Base-by-base conservation (phyloP, 2,888 invertebrate species). In the Tryphoninae sp. region DNA sequence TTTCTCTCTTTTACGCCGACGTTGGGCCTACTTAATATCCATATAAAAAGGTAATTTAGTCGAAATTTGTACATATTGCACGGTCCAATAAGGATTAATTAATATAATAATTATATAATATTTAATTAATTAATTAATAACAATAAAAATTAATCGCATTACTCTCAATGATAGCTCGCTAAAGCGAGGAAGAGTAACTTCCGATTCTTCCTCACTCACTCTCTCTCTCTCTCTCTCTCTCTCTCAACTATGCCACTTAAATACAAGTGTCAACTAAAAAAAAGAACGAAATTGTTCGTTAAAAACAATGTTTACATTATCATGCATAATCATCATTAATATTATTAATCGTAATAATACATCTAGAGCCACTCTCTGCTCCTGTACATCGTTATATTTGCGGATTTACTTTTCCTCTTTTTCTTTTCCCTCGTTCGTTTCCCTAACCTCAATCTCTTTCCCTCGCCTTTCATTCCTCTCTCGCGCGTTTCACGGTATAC, bases 21-120 rank as follows among this genome's bases (percentile, higher is more conserved):
- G 79, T 79, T 83, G 85, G 83, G 84, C 82, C 86, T 84, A 81
- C 83, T 80, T 84, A 87, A 86, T 86, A 87, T 87, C 86, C 85
- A 87, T 88, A 86, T 88, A 88, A 88, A 88, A 86, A 84, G 86
- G 87, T 88, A 87, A 88, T 88, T 88, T 88, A 87, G 86, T 88
- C 83, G 86, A 87, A 86, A 87, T 90, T 90, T 90, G 88, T 90
- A 89, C 88, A 90, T 89, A 90, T 90, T 89, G 90, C 89, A 90
- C 90, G 87, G 85, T 89, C 88, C 88, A 89, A 89, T 88, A 87
- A 88, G 86, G 86, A 88, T 88, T 86, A 88, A 88, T 86, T 86
- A 89, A 88, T 87, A 75, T 84, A 87, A 88, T 88, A 80, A 82
- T 83, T 82, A 84, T 83, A 74, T 55, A 74, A 71, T 79, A 83